A percentile compares a stretch with the other conserved stretches of the same genome.
phyloP scores from a whole-genome alignment of 2,888 invertebrate genomes.

The Cheilosia scutellata region DNA sequence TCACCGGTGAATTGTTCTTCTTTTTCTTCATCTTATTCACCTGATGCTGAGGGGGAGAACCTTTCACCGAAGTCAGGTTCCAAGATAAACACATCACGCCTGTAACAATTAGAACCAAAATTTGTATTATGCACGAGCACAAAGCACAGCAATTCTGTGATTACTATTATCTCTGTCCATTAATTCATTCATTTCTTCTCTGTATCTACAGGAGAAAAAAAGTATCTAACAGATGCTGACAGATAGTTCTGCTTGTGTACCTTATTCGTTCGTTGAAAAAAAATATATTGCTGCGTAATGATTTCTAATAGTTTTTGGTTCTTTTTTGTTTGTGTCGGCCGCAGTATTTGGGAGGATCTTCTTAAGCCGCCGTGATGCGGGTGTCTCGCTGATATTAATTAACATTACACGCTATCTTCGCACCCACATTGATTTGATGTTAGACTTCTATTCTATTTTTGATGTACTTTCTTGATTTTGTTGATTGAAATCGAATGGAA shows the following conservation, averaged over 20 bases:
- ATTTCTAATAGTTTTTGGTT: conserved; percentile 56
- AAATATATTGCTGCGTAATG: conserved; percentile 55
- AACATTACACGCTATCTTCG: conserved; percentile 65
- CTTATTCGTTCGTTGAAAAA: neutral
- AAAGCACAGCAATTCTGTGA: conserved; percentile 62
- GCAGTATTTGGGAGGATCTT: conserved; percentile 13
- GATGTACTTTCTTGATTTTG: conserved; percentile 15
- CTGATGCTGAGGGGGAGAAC: too few species aligned
- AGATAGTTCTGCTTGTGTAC: conserved; percentile 30
- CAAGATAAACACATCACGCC: conserved; percentile 41
- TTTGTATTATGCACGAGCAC: conserved; percentile 68
- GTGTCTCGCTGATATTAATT: conserved; percentile 63
- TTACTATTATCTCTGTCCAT: conserved; percentile 40
- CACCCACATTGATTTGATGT: conserved; percentile 45
- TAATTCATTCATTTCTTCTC: conserved; percentile 32
- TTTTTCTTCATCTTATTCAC: neutral
- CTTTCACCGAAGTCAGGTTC: conserved; percentile 4
- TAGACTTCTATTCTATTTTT: conserved; percentile 24
- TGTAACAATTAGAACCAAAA: conserved; percentile 70
- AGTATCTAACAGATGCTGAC: conserved; percentile 44
- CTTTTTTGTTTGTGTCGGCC: neutral
- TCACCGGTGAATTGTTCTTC: neutral
- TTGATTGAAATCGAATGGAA: conserved; percentile 62
- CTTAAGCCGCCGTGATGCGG: conserved; percentile 44
- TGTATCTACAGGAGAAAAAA: conserved; percentile 26